These are phyloP conservation scores for Diabrotica virgifera DNA, from an alignment of 1,140 invertebrate genomes.

Conservation along the genomic window DNA sequence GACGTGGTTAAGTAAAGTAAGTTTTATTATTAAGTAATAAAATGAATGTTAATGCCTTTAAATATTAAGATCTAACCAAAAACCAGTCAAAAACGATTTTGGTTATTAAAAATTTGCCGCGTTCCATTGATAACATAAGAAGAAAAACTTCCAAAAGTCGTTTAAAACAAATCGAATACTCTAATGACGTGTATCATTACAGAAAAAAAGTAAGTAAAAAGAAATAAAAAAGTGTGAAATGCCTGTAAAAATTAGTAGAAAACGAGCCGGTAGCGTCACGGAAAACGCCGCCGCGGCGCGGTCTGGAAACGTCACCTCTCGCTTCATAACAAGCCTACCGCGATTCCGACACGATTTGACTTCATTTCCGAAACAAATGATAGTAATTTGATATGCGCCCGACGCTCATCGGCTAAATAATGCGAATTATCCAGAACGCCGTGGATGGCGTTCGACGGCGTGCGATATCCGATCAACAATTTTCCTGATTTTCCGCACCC, in stretches of 20 bases:
- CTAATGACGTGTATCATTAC: neutral
- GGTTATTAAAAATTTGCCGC: too few relatives aligned
- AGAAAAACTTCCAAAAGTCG: neutral
- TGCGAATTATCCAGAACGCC: slow-evolving; percentile 29
- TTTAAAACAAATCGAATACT: neutral
- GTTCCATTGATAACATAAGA: too few relatives aligned
- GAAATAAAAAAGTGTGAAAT: neutral
- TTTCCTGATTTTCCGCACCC: neutral
- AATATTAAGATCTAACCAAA: too few relatives aligned
- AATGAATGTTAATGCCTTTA: too few relatives aligned
- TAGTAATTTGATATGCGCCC: slow-evolving; percentile 46
- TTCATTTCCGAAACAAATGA: slow-evolving; percentile 50
- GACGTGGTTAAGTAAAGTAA: too few relatives aligned
- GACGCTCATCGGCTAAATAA: slow-evolving; percentile 40
- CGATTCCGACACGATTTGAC: slow-evolving; percentile 46
- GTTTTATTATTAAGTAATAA: too few relatives aligned
- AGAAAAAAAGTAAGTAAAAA: neutral
- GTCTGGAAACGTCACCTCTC: slow-evolving; percentile 29
- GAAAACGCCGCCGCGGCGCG: slow-evolving; percentile 8
- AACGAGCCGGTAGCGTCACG: slow-evolving; percentile 10
- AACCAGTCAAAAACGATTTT: too few relatives aligned
- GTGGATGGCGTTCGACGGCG: neutral
- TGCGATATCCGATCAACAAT: neutral
- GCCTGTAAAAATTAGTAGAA: slow-evolving; percentile 24
- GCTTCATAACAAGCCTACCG: slow-evolving; percentile 44